Base-by-base conservation (phyloP, 2,797 vertebrate genomes). In the Sebastes itinus region DNA sequence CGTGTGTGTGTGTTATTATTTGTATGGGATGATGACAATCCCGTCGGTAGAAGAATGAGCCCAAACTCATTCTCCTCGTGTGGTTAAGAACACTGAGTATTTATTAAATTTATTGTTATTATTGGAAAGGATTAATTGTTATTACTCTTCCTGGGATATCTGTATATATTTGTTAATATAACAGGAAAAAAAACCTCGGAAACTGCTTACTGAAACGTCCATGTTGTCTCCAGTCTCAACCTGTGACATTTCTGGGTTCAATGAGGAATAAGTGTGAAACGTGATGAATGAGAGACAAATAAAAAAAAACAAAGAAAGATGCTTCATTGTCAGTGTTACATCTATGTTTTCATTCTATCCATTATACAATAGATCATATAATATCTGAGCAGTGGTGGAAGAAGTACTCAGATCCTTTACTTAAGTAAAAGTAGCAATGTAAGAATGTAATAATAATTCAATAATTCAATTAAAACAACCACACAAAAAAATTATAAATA, bases 31-130 rank as follows among this genome's bases (percentile, higher is more conserved):
- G 74, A 77, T 46, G 88, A 89, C 85, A 87, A 84, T 93, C 90
- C 90, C 93, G 79, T 92, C 54, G 83, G 86, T 88, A 84, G 86
- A 89, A 83, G 92, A 91, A 87, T 90, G 92, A 89, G 89, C 77
- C 61, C 67, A 72, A 89, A 88, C 89, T 93, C 88, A 81, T 92
- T 94, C 91, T 93, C 89, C 91, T 87, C 71, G 87, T 94, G 92
- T 94, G 91, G 90, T 92, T 92, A 91, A 89, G 87, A 95, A 96
- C 92, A 92, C 92, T 93, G 94, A 95, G 92, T 96, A 96, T 96
- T 96, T 96, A 96, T 96, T 96, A 90, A 92, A 94, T 93, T 92
- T 92, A 95, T 95, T 95, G 92, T 95, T 95, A 95, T 92, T 93
- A 94, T 85, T 90, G 87, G 87, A 92, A 90, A 87, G 82, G 69